A percentile compares a stretch with the other conserved stretches of the same genome.
phyloP scores from a whole-genome alignment of 1,140 invertebrate genomes.

The Oncopeltus fasciatus region DNA sequence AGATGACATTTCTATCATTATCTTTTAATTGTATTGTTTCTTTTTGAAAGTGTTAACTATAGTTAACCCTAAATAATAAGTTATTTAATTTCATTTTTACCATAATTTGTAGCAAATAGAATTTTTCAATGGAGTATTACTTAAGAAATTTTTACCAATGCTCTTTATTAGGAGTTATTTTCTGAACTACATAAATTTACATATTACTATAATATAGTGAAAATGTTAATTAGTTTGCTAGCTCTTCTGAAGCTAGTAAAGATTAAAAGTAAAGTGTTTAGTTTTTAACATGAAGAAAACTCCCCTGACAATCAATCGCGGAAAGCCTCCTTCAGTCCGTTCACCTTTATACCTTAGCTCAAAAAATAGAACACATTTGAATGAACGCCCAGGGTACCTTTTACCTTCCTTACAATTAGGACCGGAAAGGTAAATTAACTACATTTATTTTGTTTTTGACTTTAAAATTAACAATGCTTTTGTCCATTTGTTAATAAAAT shows the following conservation, averaged over 20 bases:
- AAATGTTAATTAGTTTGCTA: background rate
- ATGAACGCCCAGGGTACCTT: conserved; percentile 11
- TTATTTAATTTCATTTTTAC: too few relatives aligned
- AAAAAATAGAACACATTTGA: conserved; percentile 17
- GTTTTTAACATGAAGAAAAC: conserved; percentile 17
- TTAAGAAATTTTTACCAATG: too few relatives aligned
- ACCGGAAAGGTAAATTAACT: conserved; percentile 15
- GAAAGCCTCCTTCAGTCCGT: conserved; percentile 16
- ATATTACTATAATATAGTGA: background rate
- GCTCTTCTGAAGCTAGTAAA: conserved; percentile 4
- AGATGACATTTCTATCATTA: too few relatives aligned
- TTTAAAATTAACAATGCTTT: too few relatives aligned
- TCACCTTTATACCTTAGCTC: conserved; percentile 11
- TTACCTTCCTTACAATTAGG: conserved; percentile 6
- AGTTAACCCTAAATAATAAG: too few relatives aligned
- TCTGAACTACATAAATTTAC: background rate
- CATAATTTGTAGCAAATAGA: too few relatives aligned
- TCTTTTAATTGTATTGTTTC: too few relatives aligned
- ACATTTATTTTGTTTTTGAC: too few relatives aligned
- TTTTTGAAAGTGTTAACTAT: too few relatives aligned
- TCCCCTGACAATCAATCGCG: conserved; percentile 5
- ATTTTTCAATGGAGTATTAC: too few relatives aligned
- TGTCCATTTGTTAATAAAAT: too few relatives aligned
- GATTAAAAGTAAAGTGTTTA: background rate
- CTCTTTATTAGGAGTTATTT: background rate